These are phyloP conservation scores for Sycophaga agraensis DNA, from an alignment of 1,140 invertebrate species.

Conservation along the genomic window DNA sequence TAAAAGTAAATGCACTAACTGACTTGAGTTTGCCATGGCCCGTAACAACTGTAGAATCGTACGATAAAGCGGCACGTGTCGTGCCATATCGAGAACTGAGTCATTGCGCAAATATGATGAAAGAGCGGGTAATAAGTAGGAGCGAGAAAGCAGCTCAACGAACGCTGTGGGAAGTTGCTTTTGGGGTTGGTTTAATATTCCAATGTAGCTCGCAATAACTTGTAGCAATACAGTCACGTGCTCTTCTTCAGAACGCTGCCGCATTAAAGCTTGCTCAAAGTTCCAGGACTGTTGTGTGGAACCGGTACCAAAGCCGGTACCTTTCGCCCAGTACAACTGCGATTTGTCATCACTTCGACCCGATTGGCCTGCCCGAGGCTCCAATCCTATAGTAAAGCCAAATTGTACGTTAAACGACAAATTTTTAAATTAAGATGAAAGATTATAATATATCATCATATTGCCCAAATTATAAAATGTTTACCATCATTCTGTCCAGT, in stretches of 20 bases:
- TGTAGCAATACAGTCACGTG: slow-evolving; percentile 81
- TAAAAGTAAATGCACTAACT: slow-evolving; percentile 69
- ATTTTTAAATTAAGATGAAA: neutral
- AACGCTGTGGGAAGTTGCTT: slow-evolving; percentile 68
- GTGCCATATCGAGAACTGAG: slow-evolving; percentile 92
- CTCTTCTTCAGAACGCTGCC: slow-evolving; percentile 88
- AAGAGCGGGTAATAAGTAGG: slow-evolving; percentile 83
- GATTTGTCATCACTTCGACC: slow-evolving; percentile 69
- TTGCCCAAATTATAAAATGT: neutral
- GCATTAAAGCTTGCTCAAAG: slow-evolving; percentile 86
- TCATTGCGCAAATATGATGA: slow-evolving; percentile 92
- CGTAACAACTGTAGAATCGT: slow-evolving; percentile 80
- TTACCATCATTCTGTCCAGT: slow-evolving; percentile 48
- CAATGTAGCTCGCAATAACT: slow-evolving; percentile 84
- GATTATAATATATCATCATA: neutral
- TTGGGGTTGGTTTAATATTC: slow-evolving; percentile 64
- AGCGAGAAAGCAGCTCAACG: slow-evolving; percentile 74
- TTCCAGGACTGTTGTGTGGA: slow-evolving; percentile 95
- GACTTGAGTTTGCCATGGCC: slow-evolving; percentile 71
- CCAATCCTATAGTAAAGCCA: slow-evolving; percentile 6
- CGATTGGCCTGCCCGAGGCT: slow-evolving; percentile 35
- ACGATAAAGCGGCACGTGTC: slow-evolving; percentile 89
- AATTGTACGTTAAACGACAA: neutral
- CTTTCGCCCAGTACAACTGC: slow-evolving; percentile 93
- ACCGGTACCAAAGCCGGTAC: slow-evolving; percentile 92